Conservation (phyloP, 2,888 invertebrate species). For the Cantharis lateralis region DNA sequence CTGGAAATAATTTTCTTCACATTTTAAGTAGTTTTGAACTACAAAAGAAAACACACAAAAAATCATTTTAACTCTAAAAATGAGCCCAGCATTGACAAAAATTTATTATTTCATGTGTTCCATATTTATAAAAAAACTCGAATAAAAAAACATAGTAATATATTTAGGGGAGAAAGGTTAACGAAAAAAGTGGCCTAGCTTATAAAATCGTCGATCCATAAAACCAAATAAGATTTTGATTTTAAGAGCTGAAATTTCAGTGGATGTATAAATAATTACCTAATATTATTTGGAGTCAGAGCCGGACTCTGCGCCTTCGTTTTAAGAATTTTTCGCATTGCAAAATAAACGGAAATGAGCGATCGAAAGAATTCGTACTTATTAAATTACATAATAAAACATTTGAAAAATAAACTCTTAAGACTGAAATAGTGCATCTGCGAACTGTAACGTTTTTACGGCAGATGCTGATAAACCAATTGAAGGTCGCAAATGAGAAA, state of each 20-base stretch:
- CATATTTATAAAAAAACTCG: background rate
- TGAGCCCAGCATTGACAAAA: background rate
- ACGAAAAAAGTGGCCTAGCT: background rate
- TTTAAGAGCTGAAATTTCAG: no score
- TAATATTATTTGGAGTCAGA: background rate
- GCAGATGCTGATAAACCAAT: background rate
- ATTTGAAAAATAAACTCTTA: background rate
- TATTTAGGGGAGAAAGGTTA: background rate
- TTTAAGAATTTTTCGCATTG: background rate
- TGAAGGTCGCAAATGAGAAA: background rate
- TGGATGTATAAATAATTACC: no score
- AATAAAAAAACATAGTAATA: background rate
- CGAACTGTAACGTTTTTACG: background rate
- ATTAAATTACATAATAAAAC: background rate
- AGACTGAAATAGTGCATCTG: background rate
- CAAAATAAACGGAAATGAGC: background rate
- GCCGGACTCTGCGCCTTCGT: background rate
- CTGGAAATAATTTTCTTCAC: background rate
- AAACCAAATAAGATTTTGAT: background rate
- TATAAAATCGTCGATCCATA: background rate
- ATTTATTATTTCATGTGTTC: background rate
- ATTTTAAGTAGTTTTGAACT: background rate
- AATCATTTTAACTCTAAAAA: background rate
- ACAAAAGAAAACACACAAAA: background rate
- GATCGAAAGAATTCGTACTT: background rate